These are phyloP conservation scores for Nemopilema nomurai DNA, from an alignment of 30 jellyfish, hydroid and myxozoan species.

Conservation along the genomic window DNA sequence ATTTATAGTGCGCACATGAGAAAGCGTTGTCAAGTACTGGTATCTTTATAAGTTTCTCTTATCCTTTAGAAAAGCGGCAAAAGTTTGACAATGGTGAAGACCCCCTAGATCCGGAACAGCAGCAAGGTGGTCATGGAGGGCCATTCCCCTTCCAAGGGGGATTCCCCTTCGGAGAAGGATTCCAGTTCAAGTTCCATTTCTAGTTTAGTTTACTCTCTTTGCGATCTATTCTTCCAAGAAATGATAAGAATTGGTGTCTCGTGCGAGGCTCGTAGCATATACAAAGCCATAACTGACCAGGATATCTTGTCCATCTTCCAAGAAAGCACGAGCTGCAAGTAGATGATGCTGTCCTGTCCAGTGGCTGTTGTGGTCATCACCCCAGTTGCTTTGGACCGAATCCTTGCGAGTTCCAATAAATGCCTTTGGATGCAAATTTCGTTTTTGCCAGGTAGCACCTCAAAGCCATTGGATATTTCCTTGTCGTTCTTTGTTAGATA, in stretches of 20 bases:
- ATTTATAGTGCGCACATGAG: too few relatives aligned
- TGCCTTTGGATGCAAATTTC: neutral
- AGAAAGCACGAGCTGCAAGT: too few relatives aligned
- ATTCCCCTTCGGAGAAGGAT: constrained; percentile 90
- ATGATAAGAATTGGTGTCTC: neutral
- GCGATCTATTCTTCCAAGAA: neutral
- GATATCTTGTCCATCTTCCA: neutral
- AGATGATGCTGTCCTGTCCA: too few relatives aligned
- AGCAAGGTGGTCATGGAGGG: constrained; percentile 79
- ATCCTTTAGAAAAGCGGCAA: constrained; percentile 77
- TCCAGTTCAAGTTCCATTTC: constrained; percentile 85
- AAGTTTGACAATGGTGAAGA: constrained; percentile 93
- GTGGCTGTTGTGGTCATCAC: neutral
- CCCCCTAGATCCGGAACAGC: constrained; percentile 93
- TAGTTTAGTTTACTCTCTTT: neutral
- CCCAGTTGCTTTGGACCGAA: neutral
- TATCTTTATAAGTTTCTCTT: neutral
- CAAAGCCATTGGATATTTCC: neutral
- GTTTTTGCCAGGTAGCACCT: neutral
- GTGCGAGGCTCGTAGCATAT: neutral
- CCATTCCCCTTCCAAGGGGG: constrained; percentile 85
- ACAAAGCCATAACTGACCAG: neutral
- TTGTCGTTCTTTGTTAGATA: too few relatives aligned
- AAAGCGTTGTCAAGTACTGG: neutral
- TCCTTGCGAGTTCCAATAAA: neutral